These are phyloP conservation scores for Linnaemya tessellans DNA, from an alignment of 2,888 invertebrate genomes.

Conservation along the genomic window DNA sequence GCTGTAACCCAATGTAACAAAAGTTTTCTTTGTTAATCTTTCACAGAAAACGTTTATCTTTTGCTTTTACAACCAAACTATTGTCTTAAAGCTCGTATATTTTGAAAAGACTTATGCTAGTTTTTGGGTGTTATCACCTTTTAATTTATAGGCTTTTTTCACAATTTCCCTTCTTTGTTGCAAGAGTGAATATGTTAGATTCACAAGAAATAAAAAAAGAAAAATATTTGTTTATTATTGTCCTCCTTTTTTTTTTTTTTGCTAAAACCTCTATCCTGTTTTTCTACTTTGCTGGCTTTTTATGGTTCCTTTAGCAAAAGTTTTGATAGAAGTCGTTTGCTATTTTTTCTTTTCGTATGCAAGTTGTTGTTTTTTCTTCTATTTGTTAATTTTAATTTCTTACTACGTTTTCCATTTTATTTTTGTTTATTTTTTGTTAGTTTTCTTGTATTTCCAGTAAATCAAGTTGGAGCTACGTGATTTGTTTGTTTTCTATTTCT, in stretches of 20 bases:
- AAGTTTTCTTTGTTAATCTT: too few species aligned
- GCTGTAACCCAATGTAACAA: too few species aligned
- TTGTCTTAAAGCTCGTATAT: background rate
- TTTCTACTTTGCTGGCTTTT: slow-evolving; percentile 1
- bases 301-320: background rate
- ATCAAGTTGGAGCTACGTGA: slow-evolving; percentile 54
- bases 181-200: background rate
- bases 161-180: background rate
- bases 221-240: background rate
- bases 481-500: slow-evolving; percentile 29
- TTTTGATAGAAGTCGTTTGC: slow-evolving; percentile 7
- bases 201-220: background rate
- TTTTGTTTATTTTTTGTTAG: background rate
- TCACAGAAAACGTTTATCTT: too few species aligned
- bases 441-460: slow-evolving; percentile 32
- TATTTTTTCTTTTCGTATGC: background rate
- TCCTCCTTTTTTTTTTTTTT: background rate
- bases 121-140: slow-evolving; percentile 41
- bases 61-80: too few species aligned
- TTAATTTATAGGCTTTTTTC: slow-evolving; percentile 42
- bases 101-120: slow-evolving; percentile 24
- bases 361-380: slow-evolving; percentile 14
- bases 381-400: slow-evolving; percentile 26
- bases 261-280: background rate
- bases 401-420: slow-evolving; percentile 13